These are phyloP conservation scores for Asobara japonica DNA, from an alignment of 1,140 invertebrate genomes.

Conservation along the genomic window DNA sequence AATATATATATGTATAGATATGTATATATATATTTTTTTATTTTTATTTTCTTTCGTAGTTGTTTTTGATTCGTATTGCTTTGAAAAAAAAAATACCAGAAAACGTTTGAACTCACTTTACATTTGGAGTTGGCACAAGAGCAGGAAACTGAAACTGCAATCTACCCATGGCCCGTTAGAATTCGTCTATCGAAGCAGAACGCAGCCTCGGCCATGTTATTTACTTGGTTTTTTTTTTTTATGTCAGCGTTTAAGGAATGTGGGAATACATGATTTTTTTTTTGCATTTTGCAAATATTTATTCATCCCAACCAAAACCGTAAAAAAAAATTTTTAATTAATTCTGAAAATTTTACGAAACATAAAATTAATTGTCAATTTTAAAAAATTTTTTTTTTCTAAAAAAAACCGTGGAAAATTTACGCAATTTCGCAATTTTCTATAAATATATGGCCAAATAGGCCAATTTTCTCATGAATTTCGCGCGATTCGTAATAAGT, in stretches of 20 bases:
- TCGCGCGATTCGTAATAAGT: not conserved
- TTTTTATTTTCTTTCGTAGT: too few relatives aligned
- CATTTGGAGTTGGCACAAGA: constrained; percentile 1
- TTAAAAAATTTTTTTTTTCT: too few relatives aligned
- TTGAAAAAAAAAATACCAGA: not conserved
- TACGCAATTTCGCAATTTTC: too few relatives aligned
- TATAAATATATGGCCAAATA: not conserved
- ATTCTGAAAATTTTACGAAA: too few relatives aligned
- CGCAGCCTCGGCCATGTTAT: not conserved
- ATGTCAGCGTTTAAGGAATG: constrained; percentile 5
- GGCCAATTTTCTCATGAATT: not conserved
- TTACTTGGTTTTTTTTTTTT: not conserved
- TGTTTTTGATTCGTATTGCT: too few relatives aligned
- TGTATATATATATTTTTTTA: too few relatives aligned
- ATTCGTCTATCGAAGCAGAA: constrained; percentile 14
- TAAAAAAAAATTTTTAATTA: not conserved
- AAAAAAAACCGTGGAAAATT: too few relatives aligned
- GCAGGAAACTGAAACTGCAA: not conserved
- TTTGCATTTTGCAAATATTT: not conserved
- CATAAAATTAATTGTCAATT: too few relatives aligned
- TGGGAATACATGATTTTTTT: constrained; percentile 6
- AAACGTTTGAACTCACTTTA: constrained; percentile 8
- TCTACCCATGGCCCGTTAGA: not conserved
- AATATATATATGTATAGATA: too few relatives aligned
- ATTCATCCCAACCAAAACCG: not conserved